phyloP scores from a whole-genome alignment of 1,140 invertebrate genomes.

The Watersipora subatra region DNA sequence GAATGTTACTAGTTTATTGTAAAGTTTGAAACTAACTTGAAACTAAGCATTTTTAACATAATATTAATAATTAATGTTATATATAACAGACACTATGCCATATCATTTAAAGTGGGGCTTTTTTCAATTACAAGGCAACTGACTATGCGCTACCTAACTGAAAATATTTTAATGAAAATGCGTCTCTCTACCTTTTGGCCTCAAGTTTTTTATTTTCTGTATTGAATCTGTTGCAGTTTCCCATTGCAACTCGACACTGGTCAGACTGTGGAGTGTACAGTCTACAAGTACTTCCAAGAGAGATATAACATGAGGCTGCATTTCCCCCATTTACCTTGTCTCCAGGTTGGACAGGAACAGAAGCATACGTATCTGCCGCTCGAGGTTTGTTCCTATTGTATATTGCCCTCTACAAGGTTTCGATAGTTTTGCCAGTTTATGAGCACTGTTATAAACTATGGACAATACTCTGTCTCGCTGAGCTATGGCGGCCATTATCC shows the following conservation, averaged over 20 bases:
- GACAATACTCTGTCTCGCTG: too few relatives aligned
- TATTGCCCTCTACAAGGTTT: too few relatives aligned
- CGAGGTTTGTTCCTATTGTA: slow-evolving; percentile 57
- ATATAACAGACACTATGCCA: too few relatives aligned
- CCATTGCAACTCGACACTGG: slow-evolving; percentile 98
- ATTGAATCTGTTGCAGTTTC: slow-evolving; percentile 59
- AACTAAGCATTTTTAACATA: too few relatives aligned
- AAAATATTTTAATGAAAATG: slow-evolving; percentile 98
- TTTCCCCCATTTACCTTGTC: slow-evolving; percentile 90
- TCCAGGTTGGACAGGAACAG: slow-evolving; percentile 98
- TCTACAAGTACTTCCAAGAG: slow-evolving; percentile 98
- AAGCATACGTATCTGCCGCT: slow-evolving; percentile 98
- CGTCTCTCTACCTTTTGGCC: slow-evolving; percentile 92
- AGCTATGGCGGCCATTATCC: too few relatives aligned
- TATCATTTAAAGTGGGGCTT: slow-evolving; percentile 96
- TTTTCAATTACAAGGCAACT: slow-evolving; percentile 99
- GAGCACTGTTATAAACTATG: too few relatives aligned
- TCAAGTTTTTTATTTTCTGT: slow-evolving; percentile 92
- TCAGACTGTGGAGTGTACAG: slow-evolving; percentile 98
- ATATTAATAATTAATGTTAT: too few relatives aligned
- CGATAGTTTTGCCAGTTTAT: too few relatives aligned
- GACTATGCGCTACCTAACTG: slow-evolving; percentile 97
- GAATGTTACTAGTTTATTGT: too few relatives aligned
- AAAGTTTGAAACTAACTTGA: too few relatives aligned
- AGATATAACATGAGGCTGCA: slow-evolving; percentile 98